These are phyloP conservation scores for Eupithecia dodoneata DNA, from an alignment of 2,888 invertebrate genomes.

Conservation along the genomic window DNA sequence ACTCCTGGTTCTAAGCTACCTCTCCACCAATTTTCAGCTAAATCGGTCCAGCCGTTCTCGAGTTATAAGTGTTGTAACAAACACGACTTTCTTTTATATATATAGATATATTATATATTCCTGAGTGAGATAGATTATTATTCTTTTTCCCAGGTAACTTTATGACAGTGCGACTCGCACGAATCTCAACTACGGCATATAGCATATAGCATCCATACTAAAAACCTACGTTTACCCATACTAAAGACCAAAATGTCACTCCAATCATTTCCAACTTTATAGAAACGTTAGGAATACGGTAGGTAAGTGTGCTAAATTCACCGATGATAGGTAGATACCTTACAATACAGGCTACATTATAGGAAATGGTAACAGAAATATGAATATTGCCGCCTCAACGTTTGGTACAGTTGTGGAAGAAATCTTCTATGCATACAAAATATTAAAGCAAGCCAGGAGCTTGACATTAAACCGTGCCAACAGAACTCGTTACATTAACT, in stretches of 20 bases:
- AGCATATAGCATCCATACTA: background rate
- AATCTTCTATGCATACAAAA: background rate
- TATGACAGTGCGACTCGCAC: background rate
- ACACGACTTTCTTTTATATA: too few species aligned
- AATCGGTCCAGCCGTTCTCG: too few species aligned
- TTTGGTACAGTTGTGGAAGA: background rate
- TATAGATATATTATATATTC: background rate
- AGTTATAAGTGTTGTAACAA: too few species aligned
- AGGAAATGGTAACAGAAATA: slow-evolving; percentile 11
- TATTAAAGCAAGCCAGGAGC: background rate
- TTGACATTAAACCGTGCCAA: background rate
- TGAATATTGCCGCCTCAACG: background rate
- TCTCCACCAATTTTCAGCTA: too few species aligned
- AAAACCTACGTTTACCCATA: background rate
- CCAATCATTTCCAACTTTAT: background rate
- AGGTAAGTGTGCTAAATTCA: background rate
- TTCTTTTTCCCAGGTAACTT: background rate
- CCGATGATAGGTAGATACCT: background rate
- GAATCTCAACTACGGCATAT: background rate
- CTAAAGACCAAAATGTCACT: background rate
- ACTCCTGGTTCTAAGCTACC: too few species aligned
- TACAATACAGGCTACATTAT: slow-evolving; percentile 1
- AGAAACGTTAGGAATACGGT: background rate
- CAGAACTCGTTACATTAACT: background rate
- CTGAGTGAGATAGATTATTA: background rate